Evolutionary conservation across 2,113 vertebrate species (phyloP).

Genomic region (Trochalopteron elliotii): DNA sequence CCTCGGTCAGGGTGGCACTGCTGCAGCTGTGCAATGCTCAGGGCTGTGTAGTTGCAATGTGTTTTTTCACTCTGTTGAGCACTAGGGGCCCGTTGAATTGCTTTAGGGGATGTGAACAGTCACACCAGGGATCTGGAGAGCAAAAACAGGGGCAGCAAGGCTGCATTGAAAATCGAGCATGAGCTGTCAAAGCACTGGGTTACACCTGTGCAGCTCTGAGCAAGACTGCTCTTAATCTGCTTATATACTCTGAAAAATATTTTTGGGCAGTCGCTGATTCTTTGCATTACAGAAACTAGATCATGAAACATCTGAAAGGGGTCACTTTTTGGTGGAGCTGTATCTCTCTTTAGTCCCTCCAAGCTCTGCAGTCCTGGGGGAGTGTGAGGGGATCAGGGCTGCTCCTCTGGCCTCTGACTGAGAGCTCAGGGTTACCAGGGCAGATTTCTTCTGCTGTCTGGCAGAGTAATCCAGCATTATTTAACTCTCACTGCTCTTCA

Average conservation of each 20-base stretch:
- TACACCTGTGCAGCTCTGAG: background rate
- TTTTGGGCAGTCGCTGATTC: background rate
- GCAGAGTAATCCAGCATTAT: background rate
- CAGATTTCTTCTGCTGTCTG: background rate
- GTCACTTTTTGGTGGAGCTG: background rate
- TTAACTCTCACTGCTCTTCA: background rate
- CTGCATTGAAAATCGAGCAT: rapidly evolving
- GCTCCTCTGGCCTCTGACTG: rapidly evolving
- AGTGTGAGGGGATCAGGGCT: background rate
- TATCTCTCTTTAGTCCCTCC: background rate
- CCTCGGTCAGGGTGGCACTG: rapidly evolving
- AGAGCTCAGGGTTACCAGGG: background rate
- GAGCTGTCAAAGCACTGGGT: background rate
- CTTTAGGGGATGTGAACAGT: background rate
- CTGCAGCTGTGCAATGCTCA: background rate
- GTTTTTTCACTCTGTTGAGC: background rate
- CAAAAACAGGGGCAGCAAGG: background rate
- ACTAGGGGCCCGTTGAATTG: rapidly evolving
- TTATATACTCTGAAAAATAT: background rate
- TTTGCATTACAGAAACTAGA: background rate
- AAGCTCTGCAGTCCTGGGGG: background rate
- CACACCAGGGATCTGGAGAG: background rate
- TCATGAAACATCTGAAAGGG: background rate
- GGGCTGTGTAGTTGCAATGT: background rate
- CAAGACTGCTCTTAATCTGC: background rate